Evolutionary conservation across 2,888 invertebrate genomes (phyloP).

Genomic region (Ypsolopha scabrella): DNA sequence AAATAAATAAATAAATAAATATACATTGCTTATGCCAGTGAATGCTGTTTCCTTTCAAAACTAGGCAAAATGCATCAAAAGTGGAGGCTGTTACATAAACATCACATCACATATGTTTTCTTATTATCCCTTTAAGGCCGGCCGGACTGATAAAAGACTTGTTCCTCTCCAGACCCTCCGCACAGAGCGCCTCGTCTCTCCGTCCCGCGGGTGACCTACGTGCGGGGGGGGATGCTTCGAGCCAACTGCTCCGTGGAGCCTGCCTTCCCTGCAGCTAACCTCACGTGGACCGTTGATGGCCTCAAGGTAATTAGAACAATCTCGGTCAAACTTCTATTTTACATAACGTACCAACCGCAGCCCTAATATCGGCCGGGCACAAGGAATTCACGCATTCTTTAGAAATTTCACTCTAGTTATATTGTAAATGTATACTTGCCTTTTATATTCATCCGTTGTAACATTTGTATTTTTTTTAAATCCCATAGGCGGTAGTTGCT

Average conservation of each 20-base stretch:
- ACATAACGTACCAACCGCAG: background rate
- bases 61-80: too few species aligned
- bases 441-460: background rate
- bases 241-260: conserved; percentile 73
- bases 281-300: conserved; percentile 73
- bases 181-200: conserved; percentile 67
- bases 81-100: too few species aligned
- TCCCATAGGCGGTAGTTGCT: too few species aligned
- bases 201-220: conserved; percentile 64
- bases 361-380: background rate
- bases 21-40: too few species aligned
- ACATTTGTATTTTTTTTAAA: too few species aligned
- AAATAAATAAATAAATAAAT: too few species aligned
- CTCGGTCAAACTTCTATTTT: background rate
- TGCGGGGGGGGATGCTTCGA: conserved; percentile 67
- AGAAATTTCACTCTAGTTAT: background rate
- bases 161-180: conserved; percentile 63
- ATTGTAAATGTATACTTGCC: background rate
- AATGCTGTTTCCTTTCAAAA: too few species aligned
- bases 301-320: conserved; percentile 39
- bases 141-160: background rate
- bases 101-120: too few species aligned
- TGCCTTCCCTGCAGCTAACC: conserved; percentile 71
- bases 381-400: background rate
- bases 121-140: too few species aligned